phyloP scores from a whole-genome alignment of 2,797 vertebrate species.

The Lateolabrax maculatus region DNA sequence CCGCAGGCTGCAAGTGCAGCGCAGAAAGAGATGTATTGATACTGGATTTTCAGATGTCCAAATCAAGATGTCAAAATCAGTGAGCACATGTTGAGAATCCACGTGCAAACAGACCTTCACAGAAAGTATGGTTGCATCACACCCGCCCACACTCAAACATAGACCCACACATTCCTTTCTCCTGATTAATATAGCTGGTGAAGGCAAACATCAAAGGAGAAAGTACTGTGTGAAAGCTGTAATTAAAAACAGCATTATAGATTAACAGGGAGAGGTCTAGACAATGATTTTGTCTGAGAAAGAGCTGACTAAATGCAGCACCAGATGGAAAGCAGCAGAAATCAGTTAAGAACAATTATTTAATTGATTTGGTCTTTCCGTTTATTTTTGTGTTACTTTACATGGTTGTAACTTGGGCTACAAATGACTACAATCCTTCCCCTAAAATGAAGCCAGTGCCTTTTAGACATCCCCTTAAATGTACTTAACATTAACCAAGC shows the following conservation, averaged over 20 bases:
- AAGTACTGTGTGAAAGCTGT: background rate
- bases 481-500: too few species aligned
- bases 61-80: too few species aligned
- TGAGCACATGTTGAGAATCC: too few species aligned
- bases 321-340: too few species aligned
- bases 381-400: background rate
- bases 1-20: too few species aligned
- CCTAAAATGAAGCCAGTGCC: too few species aligned
- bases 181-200: background rate
- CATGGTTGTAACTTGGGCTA: background rate
- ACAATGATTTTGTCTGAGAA: background rate
- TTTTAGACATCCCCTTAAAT: too few species aligned
- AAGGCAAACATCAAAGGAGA: background rate
- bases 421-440: too few species aligned
- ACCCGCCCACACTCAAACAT: slow-evolving; percentile 8
- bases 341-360: background rate
- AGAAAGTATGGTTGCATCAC: background rate
- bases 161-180: slow-evolving; percentile 1
- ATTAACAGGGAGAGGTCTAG: background rate
- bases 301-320: background rate
- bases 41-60: too few species aligned
- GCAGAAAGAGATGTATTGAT: too few species aligned
- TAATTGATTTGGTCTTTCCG: too few species aligned
- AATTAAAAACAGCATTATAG: background rate
- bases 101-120: too few species aligned